Evolutionary conservation across 2,888 invertebrate species (phyloP).

Genomic region (Nasonovia ribisnigri): DNA sequence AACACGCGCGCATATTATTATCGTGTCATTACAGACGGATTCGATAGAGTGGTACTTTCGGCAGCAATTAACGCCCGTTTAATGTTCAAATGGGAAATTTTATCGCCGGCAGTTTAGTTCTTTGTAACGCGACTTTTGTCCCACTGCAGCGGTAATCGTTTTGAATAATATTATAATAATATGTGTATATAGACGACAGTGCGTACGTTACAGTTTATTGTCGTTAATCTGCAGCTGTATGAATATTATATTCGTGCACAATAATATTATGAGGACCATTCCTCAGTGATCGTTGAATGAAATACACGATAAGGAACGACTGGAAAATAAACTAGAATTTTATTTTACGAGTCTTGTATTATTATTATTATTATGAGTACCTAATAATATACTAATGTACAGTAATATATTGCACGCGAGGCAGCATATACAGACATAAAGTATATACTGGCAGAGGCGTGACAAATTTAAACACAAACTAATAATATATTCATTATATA

Average conservation of each 20-base stretch:
- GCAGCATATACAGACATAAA: background rate
- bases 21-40: background rate
- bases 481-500: background rate
- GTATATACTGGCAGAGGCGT: background rate
- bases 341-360: background rate
- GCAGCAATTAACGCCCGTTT: background rate
- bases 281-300: background rate
- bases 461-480: background rate
- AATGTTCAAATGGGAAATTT: background rate
- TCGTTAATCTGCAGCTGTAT: background rate
- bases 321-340: background rate
- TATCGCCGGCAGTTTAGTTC: background rate
- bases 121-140: background rate
- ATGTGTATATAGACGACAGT: no score
- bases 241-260: no score
- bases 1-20: background rate
- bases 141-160: background rate
- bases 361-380: background rate
- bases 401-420: background rate
- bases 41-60: background rate
- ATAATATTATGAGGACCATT: no score
- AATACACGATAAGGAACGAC: background rate
- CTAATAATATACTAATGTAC: background rate
- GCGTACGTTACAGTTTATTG: no score
- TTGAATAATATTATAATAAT: background rate